phyloP scores from a whole-genome alignment of 2,797 vertebrate species.

The Propithecus deckenii region DNA sequence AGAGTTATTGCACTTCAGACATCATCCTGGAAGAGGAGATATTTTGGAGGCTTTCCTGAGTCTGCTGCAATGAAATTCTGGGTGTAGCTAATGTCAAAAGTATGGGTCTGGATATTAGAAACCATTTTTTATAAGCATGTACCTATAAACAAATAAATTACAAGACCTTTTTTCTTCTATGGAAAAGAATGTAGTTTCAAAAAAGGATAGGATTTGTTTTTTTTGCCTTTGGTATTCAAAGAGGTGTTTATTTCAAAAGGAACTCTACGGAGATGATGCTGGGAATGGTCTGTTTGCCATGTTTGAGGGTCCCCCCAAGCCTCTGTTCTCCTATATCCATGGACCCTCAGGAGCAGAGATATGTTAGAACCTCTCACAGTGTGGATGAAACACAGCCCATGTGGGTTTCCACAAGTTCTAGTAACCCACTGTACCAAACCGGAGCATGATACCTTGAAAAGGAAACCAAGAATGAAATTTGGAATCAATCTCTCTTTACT shows the following conservation, averaged over 20 bases:
- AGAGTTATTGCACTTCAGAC: background rate
- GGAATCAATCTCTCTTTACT: background rate
- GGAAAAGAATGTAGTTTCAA: background rate
- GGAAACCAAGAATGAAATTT: conserved; percentile 33
- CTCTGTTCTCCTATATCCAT: background rate
- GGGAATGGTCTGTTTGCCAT: background rate
- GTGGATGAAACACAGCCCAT: background rate
- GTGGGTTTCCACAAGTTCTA: background rate
- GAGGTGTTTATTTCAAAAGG: background rate
- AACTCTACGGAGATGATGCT: background rate
- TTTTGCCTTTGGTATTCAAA: background rate
- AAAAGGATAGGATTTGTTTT: background rate
- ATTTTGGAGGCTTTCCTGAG: background rate
- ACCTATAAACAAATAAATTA: background rate
- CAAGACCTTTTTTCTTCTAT: background rate
- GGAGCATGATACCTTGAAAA: background rate
- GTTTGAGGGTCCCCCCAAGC: background rate
- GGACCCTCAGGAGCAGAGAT: background rate
- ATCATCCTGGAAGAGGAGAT: background rate
- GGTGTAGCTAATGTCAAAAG: background rate
- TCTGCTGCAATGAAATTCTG: background rate
- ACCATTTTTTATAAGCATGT: conserved; percentile 3
- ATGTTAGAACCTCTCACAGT: background rate
- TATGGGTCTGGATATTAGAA: background rate
- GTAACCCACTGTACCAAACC: background rate